Base-by-base conservation (phyloP, 1,140 invertebrate genomes). In the Drosophila sucinea region DNA sequence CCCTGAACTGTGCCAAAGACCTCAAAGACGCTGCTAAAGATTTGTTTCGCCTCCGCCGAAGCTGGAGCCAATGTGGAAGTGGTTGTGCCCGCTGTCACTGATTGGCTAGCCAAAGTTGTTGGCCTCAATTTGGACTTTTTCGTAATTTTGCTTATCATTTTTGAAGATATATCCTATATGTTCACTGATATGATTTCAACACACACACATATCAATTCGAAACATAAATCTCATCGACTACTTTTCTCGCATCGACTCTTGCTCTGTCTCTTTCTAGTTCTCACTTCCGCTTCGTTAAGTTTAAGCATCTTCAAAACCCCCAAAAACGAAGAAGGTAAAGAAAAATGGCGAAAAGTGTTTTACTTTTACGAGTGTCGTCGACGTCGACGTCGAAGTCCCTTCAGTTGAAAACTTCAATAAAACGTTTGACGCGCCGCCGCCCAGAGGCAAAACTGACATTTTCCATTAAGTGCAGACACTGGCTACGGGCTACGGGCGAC, bases 401-500 rank as follows among this genome's bases (percentile, higher is more conserved):
- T 67, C 60, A 72, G 56, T 35, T 90, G 76, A 51, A 90, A 86
- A 85, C 86, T 90, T 85, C 85, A 90, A 90, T 90, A 90, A 85
- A 90, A 90, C 84, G 79, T 83, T 87, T 87, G 83, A 80, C 79
- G 83, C 83, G 44, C 44, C 44, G 44, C 44, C 44, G 44, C 44
- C 44, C 81, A 63, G 83, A 79, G 83, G 84, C 79, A 67, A 83
- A 51, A 89, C 83, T 87, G 84, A 87, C 84, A 87, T 87, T 87
- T 87, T 87, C 84, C 84, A 87, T 87, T 87, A 87, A 89, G 84
- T 84, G 84, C 84, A 87, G 84, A 87, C 84, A 87, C 77, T 51
- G 44, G 44, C 44, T 51, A 27, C 44, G 23, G 23, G 44, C 44
- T 1, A 51, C 44, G 6, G 23, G 44, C 17, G 23, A 47, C 44